phyloP scores from a whole-genome alignment of 2,888 invertebrate species.

The Tachina fera region DNA sequence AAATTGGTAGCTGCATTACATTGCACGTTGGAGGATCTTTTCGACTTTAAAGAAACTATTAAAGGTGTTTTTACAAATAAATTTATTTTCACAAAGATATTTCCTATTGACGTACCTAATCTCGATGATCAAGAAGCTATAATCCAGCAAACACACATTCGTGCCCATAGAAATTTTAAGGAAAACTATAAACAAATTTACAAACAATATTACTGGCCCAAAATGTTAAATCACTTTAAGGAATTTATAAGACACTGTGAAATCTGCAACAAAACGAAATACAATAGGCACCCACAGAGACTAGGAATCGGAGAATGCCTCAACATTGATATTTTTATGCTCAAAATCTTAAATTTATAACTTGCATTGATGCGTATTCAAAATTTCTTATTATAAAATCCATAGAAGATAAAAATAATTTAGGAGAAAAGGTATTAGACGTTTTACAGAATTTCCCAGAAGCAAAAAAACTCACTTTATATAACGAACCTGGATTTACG shows the following conservation, averaged over 20 bases:
- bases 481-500: not conserved
- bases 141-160: constrained; percentile 31
- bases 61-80: constrained; percentile 18
- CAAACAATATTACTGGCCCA: constrained; percentile 36
- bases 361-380: constrained; percentile 27
- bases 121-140: constrained; percentile 42
- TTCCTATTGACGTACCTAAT: constrained; percentile 15
- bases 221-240: constrained; percentile 30
- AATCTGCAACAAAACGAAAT: no score
- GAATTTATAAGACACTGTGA: constrained; percentile 19
- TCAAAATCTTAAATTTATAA: constrained; percentile 19
- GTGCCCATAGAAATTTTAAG: constrained; percentile 47
- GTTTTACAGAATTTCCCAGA: constrained; percentile 1
- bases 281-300: constrained; percentile 26
- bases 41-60: not conserved
- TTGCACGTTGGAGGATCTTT: not conserved
- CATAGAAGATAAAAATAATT: constrained; percentile 25
- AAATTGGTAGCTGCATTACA: not conserved
- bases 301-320: constrained; percentile 21
- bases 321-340: constrained; percentile 43
- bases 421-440: constrained; percentile 5
- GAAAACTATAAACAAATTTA: constrained; percentile 44
- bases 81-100: constrained; percentile 29
- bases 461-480: constrained; percentile 17
- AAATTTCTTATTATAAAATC: constrained; percentile 14